A percentile compares a stretch with the other conserved stretches of the same genome.
These are phyloP conservation scores for Characodon lateralis DNA, from an alignment of 2,797 vertebrate species.

Conservation along the genomic window DNA sequence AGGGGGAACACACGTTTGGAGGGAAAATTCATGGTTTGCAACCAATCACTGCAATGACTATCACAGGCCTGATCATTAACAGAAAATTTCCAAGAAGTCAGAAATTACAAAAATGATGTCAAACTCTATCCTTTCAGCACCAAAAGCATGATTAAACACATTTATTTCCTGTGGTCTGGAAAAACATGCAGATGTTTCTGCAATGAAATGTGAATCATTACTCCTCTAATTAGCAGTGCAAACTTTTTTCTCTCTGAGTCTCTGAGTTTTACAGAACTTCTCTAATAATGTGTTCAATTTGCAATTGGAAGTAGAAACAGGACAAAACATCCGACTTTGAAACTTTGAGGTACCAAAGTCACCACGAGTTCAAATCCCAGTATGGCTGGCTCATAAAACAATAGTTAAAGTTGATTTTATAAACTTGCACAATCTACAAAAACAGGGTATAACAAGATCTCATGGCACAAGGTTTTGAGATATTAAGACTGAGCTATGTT, in stretches of 20 bases:
- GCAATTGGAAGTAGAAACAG: neutral
- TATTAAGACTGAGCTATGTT: neutral
- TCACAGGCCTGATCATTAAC: conserved; percentile 7
- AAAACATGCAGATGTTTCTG: conserved; percentile 4
- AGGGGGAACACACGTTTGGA: conserved; percentile 19
- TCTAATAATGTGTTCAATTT: neutral
- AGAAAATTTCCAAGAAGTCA: conserved; percentile 9
- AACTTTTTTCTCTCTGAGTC: neutral
- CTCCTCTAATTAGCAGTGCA: neutral
- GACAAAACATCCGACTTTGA: neutral
- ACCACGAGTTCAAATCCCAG: neutral
- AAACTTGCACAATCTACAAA: neutral
- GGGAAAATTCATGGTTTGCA: conserved; percentile 4
- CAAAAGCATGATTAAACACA: conserved; percentile 22
- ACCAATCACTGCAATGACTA: conserved; percentile 14
- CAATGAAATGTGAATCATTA: neutral
- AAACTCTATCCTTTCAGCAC: conserved; percentile 26
- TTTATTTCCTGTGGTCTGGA: conserved; percentile 31
- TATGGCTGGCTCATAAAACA: neutral
- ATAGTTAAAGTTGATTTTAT: neutral
- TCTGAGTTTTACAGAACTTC: neutral
- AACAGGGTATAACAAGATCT: neutral
- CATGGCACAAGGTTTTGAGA: neutral
- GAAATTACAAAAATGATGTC: conserved; percentile 26
- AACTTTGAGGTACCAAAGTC: neutral